Evolutionary conservation across 2,888 invertebrate genomes (phyloP).

Genomic region (Aelia acuminata): DNA sequence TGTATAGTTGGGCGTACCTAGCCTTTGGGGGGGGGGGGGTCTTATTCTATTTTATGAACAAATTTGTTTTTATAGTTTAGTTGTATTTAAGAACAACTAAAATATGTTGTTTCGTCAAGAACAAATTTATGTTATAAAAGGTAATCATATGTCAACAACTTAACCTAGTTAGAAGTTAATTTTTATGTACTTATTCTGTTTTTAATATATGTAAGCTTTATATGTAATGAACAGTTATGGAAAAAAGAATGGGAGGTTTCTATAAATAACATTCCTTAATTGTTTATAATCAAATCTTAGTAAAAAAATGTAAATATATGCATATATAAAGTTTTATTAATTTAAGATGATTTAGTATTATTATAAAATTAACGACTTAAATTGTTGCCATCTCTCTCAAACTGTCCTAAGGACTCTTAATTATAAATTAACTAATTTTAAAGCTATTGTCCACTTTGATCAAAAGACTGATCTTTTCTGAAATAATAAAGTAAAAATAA

Average conservation of each 20-base stretch:
- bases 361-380: not conserved
- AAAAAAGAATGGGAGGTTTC: not conserved
- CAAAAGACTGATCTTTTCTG: not conserved
- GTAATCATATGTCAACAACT: not conserved
- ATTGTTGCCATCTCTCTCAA: constrained; percentile 3
- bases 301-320: constrained; percentile 9
- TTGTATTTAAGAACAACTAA: not conserved
- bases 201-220: not conserved
- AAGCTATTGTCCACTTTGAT: not conserved
- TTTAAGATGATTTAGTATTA: not conserved
- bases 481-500: not conserved
- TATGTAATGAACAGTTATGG: not conserved
- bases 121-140: not conserved
- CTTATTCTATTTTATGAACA: not conserved
- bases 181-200: not conserved
- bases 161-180: not conserved
- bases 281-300: constrained; percentile 18
- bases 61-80: not conserved
- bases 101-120: not conserved
- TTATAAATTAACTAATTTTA: not conserved
- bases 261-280: not conserved
- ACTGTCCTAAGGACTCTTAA: constrained; percentile 2
- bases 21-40: not conserved
- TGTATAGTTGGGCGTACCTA: not conserved
- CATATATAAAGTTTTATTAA: not conserved